A percentile compares a stretch with the other conserved stretches of the same genome.
phyloP scores from a whole-genome alignment of 2,113 vertebrate genomes.

The Rostratula benghalensis region DNA sequence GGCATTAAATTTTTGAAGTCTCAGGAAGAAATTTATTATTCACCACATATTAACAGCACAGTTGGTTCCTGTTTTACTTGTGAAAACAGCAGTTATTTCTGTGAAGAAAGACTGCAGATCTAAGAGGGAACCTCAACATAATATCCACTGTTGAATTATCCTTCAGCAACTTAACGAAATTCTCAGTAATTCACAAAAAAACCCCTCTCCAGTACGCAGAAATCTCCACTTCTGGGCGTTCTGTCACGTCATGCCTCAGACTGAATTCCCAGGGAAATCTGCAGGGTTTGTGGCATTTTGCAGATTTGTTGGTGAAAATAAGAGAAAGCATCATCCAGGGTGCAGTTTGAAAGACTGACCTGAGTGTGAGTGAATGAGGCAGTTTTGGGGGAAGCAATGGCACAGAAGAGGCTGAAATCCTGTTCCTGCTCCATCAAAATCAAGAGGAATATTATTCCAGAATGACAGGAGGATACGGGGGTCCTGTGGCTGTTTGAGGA shows the following conservation, averaged over 20 bases:
- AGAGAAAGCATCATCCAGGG: background rate
- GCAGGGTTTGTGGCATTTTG: background rate
- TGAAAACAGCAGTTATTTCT: background rate
- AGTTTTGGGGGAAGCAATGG: accelerated
- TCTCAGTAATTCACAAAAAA: background rate
- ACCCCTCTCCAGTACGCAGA: background rate
- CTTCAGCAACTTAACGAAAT: background rate
- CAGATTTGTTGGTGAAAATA: background rate
- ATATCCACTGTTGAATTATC: background rate
- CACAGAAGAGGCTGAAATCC: background rate
- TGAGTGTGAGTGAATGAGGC: background rate
- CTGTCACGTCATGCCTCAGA: background rate
- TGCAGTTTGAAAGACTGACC: background rate
- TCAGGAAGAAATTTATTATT: background rate
- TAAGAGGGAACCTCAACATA: background rate
- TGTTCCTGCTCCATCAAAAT: background rate
- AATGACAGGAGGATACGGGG: background rate
- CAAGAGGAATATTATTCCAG: background rate
- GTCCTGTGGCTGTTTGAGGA: background rate
- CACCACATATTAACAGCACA: background rate
- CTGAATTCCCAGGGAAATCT: background rate
- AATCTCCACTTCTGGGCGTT: background rate
- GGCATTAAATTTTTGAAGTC: background rate
- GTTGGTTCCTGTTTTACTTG: background rate
- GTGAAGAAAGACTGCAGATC: background rate